Conservation (phyloP, 1,140 invertebrate genomes). For the Papilio glaucus region DNA sequence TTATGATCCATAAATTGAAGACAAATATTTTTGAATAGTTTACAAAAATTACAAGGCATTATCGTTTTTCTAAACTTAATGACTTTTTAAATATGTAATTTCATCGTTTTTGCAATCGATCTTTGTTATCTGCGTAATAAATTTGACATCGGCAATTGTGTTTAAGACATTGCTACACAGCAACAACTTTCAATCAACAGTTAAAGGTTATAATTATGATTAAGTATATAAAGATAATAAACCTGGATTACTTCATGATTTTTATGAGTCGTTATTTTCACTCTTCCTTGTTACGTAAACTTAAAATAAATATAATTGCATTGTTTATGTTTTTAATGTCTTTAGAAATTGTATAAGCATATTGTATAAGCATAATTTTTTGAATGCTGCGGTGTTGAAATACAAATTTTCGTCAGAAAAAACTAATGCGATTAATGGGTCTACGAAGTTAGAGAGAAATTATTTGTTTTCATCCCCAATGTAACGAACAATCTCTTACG, state of each 20-base stretch:
- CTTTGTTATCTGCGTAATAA: background rate
- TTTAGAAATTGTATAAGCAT: background rate
- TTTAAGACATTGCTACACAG: background rate
- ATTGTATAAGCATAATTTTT: background rate
- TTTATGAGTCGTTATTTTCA: background rate
- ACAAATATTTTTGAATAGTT: too few species aligned
- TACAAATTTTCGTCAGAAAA: too few species aligned
- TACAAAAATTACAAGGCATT: too few species aligned
- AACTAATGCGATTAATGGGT: too few species aligned
- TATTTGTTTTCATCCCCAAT: too few species aligned
- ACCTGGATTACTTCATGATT: background rate
- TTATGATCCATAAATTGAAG: too few species aligned
- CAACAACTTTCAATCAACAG: background rate
- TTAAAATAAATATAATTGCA: background rate
- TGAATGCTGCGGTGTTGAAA: background rate
- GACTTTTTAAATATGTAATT: too few species aligned
- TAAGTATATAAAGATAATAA: background rate
- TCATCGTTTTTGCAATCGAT: too few species aligned
- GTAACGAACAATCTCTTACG: too few species aligned
- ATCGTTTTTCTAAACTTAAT: too few species aligned
- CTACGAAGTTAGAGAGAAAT: too few species aligned
- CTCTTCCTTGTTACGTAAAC: constrained; percentile 3
- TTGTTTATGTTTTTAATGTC: background rate
- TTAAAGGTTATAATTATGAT: background rate
- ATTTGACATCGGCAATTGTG: background rate